Evolutionary conservation across 30 jellyfish, hydroid and myxozoan genomes (phyloP).

Genomic region (Haliclystus octoradiatus): DNA sequence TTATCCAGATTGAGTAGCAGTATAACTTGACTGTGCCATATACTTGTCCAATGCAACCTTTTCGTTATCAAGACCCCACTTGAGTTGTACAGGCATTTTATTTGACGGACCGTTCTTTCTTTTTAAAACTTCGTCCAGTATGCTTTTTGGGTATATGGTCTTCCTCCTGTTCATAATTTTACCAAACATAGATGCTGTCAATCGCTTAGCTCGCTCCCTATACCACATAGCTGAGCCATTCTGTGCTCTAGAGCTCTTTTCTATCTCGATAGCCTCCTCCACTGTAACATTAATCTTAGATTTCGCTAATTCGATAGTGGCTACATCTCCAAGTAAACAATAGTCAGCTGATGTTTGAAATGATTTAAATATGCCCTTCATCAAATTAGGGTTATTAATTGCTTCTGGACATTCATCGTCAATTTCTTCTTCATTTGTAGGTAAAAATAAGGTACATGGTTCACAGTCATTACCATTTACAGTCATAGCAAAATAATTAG

Average conservation of each 20-base stretch:
- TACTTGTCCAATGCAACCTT: constrained; percentile 19
- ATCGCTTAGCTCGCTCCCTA: constrained; percentile 25
- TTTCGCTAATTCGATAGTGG: neutral
- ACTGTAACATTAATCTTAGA: neutral
- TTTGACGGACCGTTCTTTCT: constrained; percentile 4
- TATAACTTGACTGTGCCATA: no score
- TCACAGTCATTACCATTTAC: constrained; percentile 3
- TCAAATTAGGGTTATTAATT: no score
- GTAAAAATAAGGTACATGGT: constrained; percentile 5
- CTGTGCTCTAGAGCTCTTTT: neutral
- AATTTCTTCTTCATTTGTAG: no score
- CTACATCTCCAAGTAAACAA: no score
- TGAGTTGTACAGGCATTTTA: constrained; percentile 5
- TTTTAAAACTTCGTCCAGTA: constrained; percentile 7
- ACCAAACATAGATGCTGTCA: constrained; percentile 43
- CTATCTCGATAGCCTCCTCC: neutral
- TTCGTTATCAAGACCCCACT: constrained; percentile 42
- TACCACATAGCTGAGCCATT: constrained; percentile 1
- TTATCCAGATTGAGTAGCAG: constrained; percentile 1
- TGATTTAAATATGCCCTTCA: no score
- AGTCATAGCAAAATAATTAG: neutral
- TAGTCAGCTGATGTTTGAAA: no score
- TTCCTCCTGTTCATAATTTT: constrained; percentile 24
- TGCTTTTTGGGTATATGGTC: constrained; percentile 23
- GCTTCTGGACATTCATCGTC: no score